phyloP scores from a whole-genome alignment of 2,113 vertebrate species.

The Psittacara wagleri region DNA sequence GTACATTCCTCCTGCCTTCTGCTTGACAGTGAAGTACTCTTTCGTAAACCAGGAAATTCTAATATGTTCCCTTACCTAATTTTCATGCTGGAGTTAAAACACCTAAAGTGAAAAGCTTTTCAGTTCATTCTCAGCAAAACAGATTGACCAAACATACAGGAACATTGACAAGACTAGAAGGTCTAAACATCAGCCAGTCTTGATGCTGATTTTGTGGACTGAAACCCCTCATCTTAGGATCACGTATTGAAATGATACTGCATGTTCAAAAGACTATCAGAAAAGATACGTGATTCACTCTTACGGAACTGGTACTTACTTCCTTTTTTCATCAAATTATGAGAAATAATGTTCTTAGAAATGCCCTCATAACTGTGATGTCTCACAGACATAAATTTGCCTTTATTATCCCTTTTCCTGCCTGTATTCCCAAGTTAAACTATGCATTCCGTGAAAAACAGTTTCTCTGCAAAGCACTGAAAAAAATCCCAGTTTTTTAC shows the following conservation, averaged over 20 bases:
- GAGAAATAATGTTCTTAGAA: background rate
- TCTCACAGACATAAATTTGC: background rate
- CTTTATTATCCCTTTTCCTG: no score
- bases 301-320: background rate
- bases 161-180: background rate
- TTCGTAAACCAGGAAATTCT: background rate
- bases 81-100: background rate
- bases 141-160: background rate
- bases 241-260: background rate
- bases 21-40: background rate
- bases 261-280: background rate
- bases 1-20: background rate
- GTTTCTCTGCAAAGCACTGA: no score
- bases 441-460: no score
- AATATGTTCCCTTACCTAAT: background rate
- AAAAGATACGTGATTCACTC: background rate
- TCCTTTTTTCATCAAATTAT: background rate
- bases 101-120: background rate
- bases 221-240: background rate
- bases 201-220: background rate
- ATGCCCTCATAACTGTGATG: background rate
- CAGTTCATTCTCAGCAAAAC: constrained; percentile 6
- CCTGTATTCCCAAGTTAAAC: no score
- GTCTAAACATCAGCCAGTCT: background rate
- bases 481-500: no score